These are phyloP conservation scores for Porites lutea DNA, from an alignment of 64 coral and sea anemone species.

Conservation along the genomic window DNA sequence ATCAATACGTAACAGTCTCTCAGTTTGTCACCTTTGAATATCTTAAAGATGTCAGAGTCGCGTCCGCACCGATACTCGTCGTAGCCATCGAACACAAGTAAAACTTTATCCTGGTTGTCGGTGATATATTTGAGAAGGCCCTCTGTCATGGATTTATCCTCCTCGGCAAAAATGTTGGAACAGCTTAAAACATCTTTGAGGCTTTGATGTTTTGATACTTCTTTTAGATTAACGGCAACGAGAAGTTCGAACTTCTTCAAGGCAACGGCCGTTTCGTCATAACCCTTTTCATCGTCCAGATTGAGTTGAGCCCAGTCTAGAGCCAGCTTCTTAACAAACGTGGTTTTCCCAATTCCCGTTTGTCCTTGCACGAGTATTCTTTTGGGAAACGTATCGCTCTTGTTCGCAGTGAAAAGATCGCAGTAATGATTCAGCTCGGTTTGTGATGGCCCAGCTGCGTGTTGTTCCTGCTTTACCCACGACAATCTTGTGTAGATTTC, in stretches of 20 bases:
- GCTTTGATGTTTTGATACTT: background rate
- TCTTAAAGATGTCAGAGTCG: background rate
- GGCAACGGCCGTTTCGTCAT: too few species aligned
- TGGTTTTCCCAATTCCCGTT: background rate
- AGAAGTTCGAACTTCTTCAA: constrained; percentile 2
- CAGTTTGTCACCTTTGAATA: background rate
- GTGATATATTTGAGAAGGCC: background rate
- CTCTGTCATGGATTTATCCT: background rate
- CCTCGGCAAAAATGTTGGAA: background rate
- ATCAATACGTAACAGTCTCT: constrained; percentile 14
- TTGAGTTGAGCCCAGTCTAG: constrained; percentile 15
- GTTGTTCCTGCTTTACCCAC: constrained; percentile 22
- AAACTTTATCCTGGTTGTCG: constrained; percentile 8
- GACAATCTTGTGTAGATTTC: constrained; percentile 7
- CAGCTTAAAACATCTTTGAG: background rate
- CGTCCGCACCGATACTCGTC: constrained; percentile 10
- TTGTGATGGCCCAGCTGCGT: background rate
- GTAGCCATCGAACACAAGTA: background rate
- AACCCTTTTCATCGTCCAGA: background rate
- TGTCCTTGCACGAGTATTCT: constrained; percentile 5
- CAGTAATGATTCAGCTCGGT: background rate
- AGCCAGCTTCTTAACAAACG: constrained; percentile 6
- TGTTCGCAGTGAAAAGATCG: background rate
- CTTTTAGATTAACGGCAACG: background rate
- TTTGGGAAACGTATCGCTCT: background rate